Conservation (phyloP, 2,113 vertebrate species). For the Dendropsophus ebraccatus region DNA sequence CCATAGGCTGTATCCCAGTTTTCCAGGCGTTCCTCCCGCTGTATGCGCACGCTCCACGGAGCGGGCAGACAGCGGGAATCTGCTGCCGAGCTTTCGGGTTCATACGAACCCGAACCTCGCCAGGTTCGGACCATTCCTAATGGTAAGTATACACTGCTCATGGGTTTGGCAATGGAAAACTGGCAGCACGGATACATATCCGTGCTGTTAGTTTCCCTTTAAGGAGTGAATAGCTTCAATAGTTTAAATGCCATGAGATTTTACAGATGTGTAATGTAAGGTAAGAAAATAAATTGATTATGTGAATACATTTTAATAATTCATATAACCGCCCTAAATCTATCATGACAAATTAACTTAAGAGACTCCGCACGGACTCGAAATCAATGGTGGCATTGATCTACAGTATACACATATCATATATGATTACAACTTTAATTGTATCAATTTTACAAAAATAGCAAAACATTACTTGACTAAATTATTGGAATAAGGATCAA, state of each 20-base stretch:
- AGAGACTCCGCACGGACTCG: background rate
- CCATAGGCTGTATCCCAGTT: no score
- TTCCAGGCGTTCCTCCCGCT: no score
- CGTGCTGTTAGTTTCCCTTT: no score
- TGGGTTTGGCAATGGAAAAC: no score
- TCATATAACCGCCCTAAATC: constrained; percentile 15
- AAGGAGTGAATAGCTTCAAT: background rate
- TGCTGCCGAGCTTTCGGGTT: no score
- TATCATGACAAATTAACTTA: constrained; percentile 17
- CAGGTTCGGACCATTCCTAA: no score
- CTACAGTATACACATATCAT: background rate
- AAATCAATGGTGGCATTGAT: constrained; percentile 26
- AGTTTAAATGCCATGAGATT: background rate
- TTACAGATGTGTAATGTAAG: background rate
- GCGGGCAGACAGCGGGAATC: no score
- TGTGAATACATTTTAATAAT: constrained; percentile 12
- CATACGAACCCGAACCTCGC: no score
- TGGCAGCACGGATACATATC: no score
- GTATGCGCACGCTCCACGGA: no score
- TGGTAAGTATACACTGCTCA: no score
- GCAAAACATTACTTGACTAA: background rate
- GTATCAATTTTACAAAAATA: background rate
- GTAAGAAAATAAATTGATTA: constrained; percentile 12
- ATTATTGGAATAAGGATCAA: background rate
- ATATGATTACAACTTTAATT: background rate